Conservation (phyloP, 2,888 invertebrate species). For the Pedicia rivosa region DNA sequence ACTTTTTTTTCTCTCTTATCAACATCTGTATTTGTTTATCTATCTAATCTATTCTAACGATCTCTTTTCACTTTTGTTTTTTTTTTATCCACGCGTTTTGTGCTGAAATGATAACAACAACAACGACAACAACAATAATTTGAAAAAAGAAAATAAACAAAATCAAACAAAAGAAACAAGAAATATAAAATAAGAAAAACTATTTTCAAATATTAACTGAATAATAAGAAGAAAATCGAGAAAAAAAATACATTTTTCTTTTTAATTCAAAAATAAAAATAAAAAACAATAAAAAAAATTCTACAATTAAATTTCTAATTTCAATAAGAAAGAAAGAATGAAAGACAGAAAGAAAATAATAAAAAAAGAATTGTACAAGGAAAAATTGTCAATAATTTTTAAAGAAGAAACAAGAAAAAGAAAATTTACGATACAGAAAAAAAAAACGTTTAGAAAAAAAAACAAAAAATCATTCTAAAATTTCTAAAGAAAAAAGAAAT, state of each 20-base stretch:
- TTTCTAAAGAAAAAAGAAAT: background rate
- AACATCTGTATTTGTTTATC: too few species aligned
- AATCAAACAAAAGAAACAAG: too few species aligned
- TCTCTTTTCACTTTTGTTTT: too few species aligned
- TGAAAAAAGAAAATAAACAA: too few species aligned
- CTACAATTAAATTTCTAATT: conserved; percentile 8
- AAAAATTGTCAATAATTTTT: background rate
- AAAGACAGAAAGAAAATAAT: background rate
- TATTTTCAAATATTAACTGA: background rate
- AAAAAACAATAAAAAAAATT: conserved; percentile 10
- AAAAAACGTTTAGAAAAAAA: background rate
- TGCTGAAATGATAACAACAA: too few species aligned
- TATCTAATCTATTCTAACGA: too few species aligned
- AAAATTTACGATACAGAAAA: too few species aligned
- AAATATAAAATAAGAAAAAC: too few species aligned
- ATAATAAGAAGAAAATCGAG: background rate
- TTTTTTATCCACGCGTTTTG: too few species aligned
- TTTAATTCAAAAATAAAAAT: conserved; percentile 5
- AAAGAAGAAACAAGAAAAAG: background rate
- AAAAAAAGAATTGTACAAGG: background rate
- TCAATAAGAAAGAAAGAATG: conserved; percentile 3
- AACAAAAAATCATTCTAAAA: background rate
- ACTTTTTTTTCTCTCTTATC: too few species aligned
- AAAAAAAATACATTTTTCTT: conserved; percentile 5
- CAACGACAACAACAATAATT: too few species aligned